Evolutionary conservation across 2,113 vertebrate genomes (phyloP), one percentile per base, ranked within the genome.

Genomic region (Saguinus midas): DNA sequence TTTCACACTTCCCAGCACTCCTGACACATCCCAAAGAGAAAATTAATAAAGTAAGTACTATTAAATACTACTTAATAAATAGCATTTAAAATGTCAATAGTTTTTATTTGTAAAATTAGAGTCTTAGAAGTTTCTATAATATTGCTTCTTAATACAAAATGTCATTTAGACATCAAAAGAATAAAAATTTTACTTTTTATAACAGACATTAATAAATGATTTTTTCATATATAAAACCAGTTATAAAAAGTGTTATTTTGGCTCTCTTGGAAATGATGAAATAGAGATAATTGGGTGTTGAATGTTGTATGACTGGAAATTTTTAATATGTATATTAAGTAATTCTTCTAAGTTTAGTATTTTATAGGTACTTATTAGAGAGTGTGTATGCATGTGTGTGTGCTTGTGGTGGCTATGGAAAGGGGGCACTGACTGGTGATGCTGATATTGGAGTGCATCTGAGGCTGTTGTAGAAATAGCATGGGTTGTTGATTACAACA

Each of bases 21-120:
- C 99, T 99, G 98, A 99, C 99, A 78, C 99, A 99, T 99, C 99
- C 99, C 94, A 99, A 99, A 99, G 99, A 99, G 99, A 99, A 99
- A 98, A 99, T 99, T 99, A 99, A 99, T 99, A 99, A 99, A 99
- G 99, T 99, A 98, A 98, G 98, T 97, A 45, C 57, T 43, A 61
- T 57, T 25, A 88, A 90, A 61, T 91, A 52, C 21, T 78, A 6
- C 18, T 50, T 61, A 84, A 75, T 40, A 85, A 70, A n/a, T 94
- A 66, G 14, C 3, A 87, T 80, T 70, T 70, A 68, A 95, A 95
- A 73, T 86, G n/a, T 20, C 10, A 61, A 5, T 37, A 87, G 29
- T 85, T 95, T 95, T 93, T 40, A 87, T 82, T 94, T 91, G 9
- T 96, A 64, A 70, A 84, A 58, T 85, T 78, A 68, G 23, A 81